Conservation (phyloP, 2,797 vertebrate genomes). For the Hipposideros larvatus region DNA sequence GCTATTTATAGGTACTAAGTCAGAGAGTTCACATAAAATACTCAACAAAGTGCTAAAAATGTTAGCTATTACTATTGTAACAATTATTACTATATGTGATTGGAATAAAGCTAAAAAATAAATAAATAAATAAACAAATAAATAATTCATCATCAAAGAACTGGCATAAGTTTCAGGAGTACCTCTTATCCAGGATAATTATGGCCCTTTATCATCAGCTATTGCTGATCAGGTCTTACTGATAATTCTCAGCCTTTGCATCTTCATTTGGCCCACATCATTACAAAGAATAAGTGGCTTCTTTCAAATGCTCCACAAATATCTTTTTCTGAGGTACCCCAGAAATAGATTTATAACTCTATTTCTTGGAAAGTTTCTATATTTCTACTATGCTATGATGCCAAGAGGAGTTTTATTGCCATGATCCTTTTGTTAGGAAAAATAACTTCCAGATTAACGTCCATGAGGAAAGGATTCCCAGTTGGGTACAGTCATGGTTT, state of each 20-base stretch:
- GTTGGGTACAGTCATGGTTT: constrained; percentile 62
- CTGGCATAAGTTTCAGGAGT: neutral
- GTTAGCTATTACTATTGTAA: neutral
- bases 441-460: constrained; percentile 76
- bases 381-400: constrained; percentile 57
- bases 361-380: constrained; percentile 73
- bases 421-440: constrained; percentile 73
- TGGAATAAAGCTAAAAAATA: neutral
- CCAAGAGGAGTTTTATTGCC: constrained; percentile 59
- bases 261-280: neutral
- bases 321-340: constrained; percentile 47
- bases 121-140: neutral
- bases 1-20: neutral
- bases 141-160: neutral
- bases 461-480: constrained; percentile 57
- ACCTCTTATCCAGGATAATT: neutral
- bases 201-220: neutral
- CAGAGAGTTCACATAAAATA: neutral
- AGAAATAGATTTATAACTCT: constrained; percentile 68
- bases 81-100: neutral
- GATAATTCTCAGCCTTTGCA: neutral
- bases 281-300: constrained; percentile 18
- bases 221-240: neutral
- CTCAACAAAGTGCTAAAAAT: constrained; percentile 12
- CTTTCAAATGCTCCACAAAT: constrained; percentile 39